Evolutionary conservation across 2,888 invertebrate species (phyloP).

Genomic region (Pyrrhosoma nymphula): DNA sequence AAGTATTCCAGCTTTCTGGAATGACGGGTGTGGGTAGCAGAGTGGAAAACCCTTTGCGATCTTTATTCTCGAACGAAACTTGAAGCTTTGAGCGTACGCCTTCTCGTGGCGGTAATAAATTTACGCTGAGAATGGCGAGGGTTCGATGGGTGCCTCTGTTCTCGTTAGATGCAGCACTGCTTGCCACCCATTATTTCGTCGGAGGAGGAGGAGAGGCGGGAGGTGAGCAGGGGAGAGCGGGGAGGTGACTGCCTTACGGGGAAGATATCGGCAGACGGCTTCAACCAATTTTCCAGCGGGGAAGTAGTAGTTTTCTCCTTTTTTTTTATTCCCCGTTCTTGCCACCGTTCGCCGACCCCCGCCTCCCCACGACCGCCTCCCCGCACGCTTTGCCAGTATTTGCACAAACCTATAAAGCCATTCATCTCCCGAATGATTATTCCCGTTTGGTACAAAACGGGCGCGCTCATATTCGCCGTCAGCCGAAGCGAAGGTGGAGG

Average conservation of each 20-base stretch:
- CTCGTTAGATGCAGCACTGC: not conserved
- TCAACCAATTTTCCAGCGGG: constrained; percentile 11
- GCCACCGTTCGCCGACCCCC: not conserved
- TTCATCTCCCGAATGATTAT: constrained; percentile 57
- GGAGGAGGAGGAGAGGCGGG: not conserved
- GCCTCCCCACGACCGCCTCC: not conserved
- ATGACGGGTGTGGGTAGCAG: not conserved
- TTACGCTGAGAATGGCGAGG: not conserved
- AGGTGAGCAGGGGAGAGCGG: not conserved
- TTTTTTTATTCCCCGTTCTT: not conserved
- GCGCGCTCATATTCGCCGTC: not conserved
- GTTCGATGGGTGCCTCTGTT: not conserved
- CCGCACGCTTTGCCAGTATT: not conserved
- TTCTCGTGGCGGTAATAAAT: not conserved
- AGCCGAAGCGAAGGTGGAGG: not conserved
- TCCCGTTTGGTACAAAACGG: not conserved
- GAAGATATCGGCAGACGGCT: not conserved
- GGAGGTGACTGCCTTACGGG: not conserved
- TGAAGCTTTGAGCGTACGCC: not conserved
- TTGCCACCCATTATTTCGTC: not conserved
- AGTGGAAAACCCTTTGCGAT: not conserved
- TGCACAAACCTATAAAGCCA: constrained; percentile 30
- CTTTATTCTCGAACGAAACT: not conserved
- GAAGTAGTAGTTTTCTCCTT: not conserved
- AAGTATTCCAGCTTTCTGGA: not conserved